Evolutionary conservation across 2,888 invertebrate genomes (phyloP).

Genomic region (Automeris io): DNA sequence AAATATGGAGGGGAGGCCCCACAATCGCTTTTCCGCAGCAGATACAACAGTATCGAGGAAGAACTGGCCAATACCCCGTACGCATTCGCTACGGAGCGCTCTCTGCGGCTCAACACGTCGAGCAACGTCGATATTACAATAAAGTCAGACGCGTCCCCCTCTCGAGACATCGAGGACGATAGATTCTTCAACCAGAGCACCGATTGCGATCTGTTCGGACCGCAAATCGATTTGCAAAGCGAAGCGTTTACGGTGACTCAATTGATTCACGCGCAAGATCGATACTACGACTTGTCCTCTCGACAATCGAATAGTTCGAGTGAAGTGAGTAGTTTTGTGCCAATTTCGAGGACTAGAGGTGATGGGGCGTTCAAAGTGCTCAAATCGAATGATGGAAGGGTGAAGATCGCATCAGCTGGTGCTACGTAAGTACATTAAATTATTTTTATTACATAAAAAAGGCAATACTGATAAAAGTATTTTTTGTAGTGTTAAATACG

Average conservation of each 20-base stretch:
- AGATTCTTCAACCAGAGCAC: conserved; percentile 45
- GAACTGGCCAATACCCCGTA: conserved; percentile 72
- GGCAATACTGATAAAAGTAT: no score
- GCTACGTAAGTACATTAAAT: conserved; percentile 8
- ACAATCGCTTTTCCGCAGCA: conserved; percentile 61
- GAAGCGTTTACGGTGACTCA: conserved; percentile 62
- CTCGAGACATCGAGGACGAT: conserved; percentile 57
- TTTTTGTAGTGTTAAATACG: no score
- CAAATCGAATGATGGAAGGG: conserved; percentile 17
- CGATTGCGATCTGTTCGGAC: conserved; percentile 53
- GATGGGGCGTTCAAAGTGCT: conserved; percentile 49
- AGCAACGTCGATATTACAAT: conserved; percentile 54
- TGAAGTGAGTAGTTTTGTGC: conserved; percentile 11
- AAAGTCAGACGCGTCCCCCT: conserved; percentile 44
- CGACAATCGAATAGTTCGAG: conserved; percentile 14
- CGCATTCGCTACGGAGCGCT: conserved; percentile 61
- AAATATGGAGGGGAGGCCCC: conserved; percentile 50
- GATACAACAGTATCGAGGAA: conserved; percentile 71
- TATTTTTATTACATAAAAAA: no score
- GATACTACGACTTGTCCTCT: conserved; percentile 60
- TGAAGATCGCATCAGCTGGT: conserved; percentile 1
- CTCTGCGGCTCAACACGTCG: conserved; percentile 34
- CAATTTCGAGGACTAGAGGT: conserved; percentile 7
- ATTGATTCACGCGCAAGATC: conserved; percentile 65
- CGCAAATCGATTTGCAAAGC: conserved; percentile 40